phyloP scores from a whole-genome alignment of 2,797 vertebrate species.

The Tokudaia tokunoshimensis region DNA sequence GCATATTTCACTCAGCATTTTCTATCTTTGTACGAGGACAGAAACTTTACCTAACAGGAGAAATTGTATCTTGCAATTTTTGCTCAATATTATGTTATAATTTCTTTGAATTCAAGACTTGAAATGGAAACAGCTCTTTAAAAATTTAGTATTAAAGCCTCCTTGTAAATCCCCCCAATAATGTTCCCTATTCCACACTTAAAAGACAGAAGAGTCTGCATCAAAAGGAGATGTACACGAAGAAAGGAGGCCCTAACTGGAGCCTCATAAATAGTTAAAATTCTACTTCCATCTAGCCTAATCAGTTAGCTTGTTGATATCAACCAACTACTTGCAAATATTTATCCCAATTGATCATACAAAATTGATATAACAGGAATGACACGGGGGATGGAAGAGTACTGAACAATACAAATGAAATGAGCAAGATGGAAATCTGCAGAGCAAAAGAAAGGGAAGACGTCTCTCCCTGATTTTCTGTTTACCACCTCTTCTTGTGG shows the following conservation, averaged over 20 bases:
- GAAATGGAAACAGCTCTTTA: not conserved
- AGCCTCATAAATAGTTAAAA: not conserved
- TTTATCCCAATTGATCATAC: not conserved
- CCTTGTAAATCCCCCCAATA: not conserved
- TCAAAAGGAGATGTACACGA: not conserved
- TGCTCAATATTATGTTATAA: constrained; percentile 16
- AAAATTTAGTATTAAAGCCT: not conserved
- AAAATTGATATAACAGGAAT: not conserved
- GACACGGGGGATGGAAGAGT: not conserved
- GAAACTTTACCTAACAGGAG: not conserved
- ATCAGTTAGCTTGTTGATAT: not conserved
- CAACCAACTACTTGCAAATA: not conserved
- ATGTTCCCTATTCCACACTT: constrained; percentile 27
- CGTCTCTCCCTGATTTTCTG: not conserved
- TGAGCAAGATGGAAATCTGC: constrained; percentile 23
- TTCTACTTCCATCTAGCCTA: not conserved
- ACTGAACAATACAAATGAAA: not conserved
- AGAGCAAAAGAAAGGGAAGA: not conserved
- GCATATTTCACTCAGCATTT: not conserved
- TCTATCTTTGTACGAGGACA: not conserved
- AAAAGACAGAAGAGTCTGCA: not conserved
- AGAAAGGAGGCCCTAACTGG: not conserved
- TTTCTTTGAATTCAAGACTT: constrained; percentile 21
- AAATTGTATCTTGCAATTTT: not conserved
- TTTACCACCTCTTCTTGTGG: not conserved